Base-by-base conservation (phyloP, 2,113 vertebrate species). In the Acanthochromis polyacanthus region DNA sequence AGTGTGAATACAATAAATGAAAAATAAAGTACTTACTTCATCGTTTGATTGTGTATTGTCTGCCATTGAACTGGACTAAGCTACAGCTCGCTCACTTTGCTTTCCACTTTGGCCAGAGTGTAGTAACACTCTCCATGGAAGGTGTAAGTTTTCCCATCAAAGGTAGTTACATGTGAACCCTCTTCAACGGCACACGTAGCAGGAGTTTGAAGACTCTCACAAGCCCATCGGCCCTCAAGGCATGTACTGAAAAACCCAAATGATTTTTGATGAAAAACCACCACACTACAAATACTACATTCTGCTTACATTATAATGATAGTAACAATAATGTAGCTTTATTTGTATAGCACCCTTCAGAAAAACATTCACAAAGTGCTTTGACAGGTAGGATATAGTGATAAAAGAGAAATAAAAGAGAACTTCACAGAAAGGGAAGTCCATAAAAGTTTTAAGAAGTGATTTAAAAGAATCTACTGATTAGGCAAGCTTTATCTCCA, bases 111-210 rank as follows among this genome's bases (percentile, higher is more conserved):
- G 64, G 95, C 88, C 53, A 99, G 83, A 30, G 96, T 90, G 19
- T 99, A 99, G 86, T 95, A 96, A 78, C 98, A 99, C 67, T 97
- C 92, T 69, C 98, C 98, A 1, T 99, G 97, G 83, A 98, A 99
- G 22, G 93, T 97, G 81, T 94, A 99, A 48, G 93, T 93, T 92
- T 97, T 97, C 46, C 96, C 96, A 78, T 99, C 98, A 75, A 97
- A 99, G 55, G 96, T 97, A n/a, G 94, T 95, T 67, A 99, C 80
- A 82, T 98, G 96, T 59, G 96, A 94, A n/a, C 98, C 97, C 66
- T 96, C 98, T 87, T 97, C 97, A 66, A 99, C 46, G 12, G 95
- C 85, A 68, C 98, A 99, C 0, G 83, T 92, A 28, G 94, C 94
- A 2, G 97, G 95, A 12, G 84, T 94, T 0, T 93, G 74, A 53